phyloP scores from a whole-genome alignment of 2,888 invertebrate genomes.

The Graphium colonna region DNA sequence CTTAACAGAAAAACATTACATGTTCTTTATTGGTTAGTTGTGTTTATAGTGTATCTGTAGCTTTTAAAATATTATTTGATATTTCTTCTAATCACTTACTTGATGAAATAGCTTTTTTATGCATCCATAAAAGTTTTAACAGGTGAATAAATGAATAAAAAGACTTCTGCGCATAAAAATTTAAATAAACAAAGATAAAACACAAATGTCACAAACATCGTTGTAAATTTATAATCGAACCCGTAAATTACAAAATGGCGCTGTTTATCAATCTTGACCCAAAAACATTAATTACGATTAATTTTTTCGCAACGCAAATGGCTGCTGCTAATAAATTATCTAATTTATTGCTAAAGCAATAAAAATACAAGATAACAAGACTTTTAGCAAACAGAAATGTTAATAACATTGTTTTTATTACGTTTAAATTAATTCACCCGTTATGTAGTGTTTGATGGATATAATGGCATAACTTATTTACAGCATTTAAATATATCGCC shows the following conservation, averaged over 20 bases:
- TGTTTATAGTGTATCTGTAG: no score
- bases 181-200: not conserved
- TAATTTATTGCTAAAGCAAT: conserved; percentile 19
- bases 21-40: no score
- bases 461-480: conserved; percentile 5
- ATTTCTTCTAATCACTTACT: not conserved
- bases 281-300: conserved; percentile 16
- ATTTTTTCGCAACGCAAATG: conserved; percentile 10
- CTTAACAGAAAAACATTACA: no score
- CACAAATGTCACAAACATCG: not conserved
- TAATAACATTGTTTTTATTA: conserved; percentile 15
- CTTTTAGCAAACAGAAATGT: conserved; percentile 15
- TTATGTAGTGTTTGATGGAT: not conserved
- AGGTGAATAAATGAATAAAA: not conserved
- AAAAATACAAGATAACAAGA: conserved; percentile 16
- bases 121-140: not conserved
- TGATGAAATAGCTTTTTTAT: not conserved
- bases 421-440: conserved; percentile 15
- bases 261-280: conserved; percentile 8
- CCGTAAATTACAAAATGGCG: not conserved
- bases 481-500: conserved; percentile 2
- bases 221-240: not conserved
- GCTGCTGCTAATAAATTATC: conserved; percentile 9
- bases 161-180: not conserved
- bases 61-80: not conserved